Evolutionary conservation across 1,140 invertebrate genomes (phyloP), one percentile per base, ranked within the genome.

Genomic region (Zaprionus inermis): DNA sequence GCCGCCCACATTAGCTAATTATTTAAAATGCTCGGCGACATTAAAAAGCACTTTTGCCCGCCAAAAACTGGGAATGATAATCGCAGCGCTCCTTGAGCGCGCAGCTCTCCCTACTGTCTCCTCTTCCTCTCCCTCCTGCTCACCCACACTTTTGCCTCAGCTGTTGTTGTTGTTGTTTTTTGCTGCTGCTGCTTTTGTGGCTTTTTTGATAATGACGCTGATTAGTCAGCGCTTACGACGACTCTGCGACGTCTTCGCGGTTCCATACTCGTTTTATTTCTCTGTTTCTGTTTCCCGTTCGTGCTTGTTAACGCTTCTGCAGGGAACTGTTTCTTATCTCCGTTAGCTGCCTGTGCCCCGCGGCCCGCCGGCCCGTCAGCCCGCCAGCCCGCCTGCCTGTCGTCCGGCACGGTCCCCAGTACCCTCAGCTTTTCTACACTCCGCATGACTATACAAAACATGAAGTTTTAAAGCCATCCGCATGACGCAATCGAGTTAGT

Each of bases 21-120:
- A 79, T 85, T 85, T 88, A 88, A 82, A 85, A 85, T 85, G 83
- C 82, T 88, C 75, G 70, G 76, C 64, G 83, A 88, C 82, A 85
- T 85, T 85, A 85, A 85, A 85, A 88, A 85, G 82, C 82, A 85
- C 82, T 85, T 88, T 85, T 61, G 72, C 72, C 83, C 10, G 38
- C 36, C 52, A 52, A 68, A 67, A 72, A 67, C 56, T 41, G 61
- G 61, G 77, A 85, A 85, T 85, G 83, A 85, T 85, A 86, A 85
- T 82, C 83, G 78, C 61, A 34, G 28, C 28, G 44, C 24, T 67
- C 57, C 55, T 67, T 41, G 9, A 16, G 55, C 12, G 20, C 5
- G n/a, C n/a, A n/a, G n/a, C n/a, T n/a, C 5, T 6, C 52, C n/a
- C 1, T 18, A 18, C 64, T 20, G 16, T 10, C n/a, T 11, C 11